Evolutionary conservation across 2,797 vertebrate species (phyloP).

Genomic region (Smutsia gigantea): DNA sequence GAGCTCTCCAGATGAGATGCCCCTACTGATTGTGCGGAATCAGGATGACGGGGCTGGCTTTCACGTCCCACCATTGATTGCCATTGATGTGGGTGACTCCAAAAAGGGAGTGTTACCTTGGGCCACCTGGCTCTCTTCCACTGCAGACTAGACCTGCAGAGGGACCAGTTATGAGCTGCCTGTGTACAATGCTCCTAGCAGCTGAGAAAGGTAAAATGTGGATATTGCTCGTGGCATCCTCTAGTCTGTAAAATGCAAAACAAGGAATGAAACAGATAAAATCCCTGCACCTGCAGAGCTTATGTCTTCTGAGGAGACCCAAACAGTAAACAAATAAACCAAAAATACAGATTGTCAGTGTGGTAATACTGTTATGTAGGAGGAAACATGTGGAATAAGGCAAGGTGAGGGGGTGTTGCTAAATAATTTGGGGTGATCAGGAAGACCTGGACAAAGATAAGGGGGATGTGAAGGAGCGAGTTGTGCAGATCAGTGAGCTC

Average conservation of each 20-base stretch:
- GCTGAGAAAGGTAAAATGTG: background rate
- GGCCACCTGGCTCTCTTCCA: background rate
- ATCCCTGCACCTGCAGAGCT: background rate
- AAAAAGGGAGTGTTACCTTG: background rate
- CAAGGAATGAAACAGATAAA: background rate
- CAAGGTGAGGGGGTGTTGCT: background rate
- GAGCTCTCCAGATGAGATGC: background rate
- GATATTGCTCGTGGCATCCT: too few species aligned
- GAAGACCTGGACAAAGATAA: background rate
- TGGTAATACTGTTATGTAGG: background rate
- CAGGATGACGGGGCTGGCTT: background rate
- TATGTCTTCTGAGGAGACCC: background rate
- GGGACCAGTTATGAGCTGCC: background rate
- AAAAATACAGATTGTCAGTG: background rate
- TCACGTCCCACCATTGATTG: background rate
- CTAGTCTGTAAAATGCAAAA: background rate
- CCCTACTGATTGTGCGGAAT: background rate
- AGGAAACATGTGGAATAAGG: too few species aligned
- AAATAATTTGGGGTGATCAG: background rate
- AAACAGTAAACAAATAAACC: background rate
- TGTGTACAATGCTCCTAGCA: background rate
- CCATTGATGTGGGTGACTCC: background rate
- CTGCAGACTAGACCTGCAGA: background rate
- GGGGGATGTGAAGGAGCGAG: background rate
- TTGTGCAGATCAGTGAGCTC: background rate